Percentiles rank a stretch among this genome's conserved stretches.
Evolutionary conservation across 2,888 invertebrate species (phyloP).

Genomic region (Periphyllus acericola): DNA sequence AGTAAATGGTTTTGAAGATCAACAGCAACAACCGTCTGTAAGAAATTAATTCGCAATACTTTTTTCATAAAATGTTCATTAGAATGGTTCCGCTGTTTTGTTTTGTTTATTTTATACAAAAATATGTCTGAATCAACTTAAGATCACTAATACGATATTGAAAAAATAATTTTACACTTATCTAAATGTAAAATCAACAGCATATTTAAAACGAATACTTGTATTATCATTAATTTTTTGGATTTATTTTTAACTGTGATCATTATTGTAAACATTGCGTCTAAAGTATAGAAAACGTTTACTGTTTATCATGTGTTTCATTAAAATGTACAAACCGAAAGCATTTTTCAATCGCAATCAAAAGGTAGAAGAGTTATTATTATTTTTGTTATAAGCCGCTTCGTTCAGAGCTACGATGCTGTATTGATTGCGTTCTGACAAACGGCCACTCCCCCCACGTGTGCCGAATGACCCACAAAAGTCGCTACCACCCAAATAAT

Average conservation of each 20-base stretch:
- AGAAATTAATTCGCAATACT: conserved; percentile 20
- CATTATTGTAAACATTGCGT: not conserved
- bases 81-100: not conserved
- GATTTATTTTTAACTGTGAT: not conserved
- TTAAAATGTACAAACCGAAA: no score
- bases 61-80: not conserved
- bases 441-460: conserved; percentile 45
- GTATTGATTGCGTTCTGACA: conserved; percentile 57
- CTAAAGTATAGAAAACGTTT: no score
- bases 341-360: not conserved
- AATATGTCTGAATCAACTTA: no score
- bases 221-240: no score
- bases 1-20: not conserved
- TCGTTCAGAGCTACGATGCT: conserved; percentile 45
- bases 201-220: not conserved
- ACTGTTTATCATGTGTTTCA: no score
- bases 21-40: not conserved
- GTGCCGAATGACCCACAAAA: conserved; percentile 56
- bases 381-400: not conserved
- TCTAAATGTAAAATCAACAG: not conserved
- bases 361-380: not conserved
- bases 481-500: conserved; percentile 52
- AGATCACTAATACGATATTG: no score
- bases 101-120: no score
- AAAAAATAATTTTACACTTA: not conserved